phyloP scores from a whole-genome alignment of 2,113 vertebrate species.

The Centropus bengalensis region DNA sequence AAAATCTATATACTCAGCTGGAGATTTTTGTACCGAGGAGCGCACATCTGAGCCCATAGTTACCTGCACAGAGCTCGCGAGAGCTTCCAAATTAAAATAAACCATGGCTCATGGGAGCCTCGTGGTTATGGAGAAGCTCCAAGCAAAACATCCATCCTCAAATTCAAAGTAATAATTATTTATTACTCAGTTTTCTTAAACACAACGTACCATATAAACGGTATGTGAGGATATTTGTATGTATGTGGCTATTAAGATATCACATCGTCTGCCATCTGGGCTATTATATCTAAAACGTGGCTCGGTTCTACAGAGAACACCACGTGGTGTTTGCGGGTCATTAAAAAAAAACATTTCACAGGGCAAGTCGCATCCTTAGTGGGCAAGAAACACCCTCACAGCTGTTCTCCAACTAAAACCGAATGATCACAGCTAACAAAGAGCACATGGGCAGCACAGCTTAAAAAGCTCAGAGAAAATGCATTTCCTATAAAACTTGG shows the following conservation, averaged over 20 bases:
- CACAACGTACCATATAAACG: background rate
- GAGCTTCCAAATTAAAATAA: background rate
- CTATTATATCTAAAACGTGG: background rate
- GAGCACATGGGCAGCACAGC: background rate
- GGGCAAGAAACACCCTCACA: background rate
- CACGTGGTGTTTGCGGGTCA: background rate
- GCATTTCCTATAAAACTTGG: background rate
- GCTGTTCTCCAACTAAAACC: background rate
- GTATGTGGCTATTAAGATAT: background rate
- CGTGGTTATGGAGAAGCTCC: background rate
- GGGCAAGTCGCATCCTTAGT: background rate
- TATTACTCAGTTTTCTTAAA: background rate
- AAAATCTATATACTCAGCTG: background rate
- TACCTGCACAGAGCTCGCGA: background rate
- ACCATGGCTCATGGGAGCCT: background rate
- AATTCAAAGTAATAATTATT: background rate
- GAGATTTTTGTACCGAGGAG: background rate
- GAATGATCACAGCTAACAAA: background rate
- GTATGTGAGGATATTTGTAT: background rate
- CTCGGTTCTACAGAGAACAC: background rate
- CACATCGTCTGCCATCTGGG: background rate
- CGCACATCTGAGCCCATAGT: background rate
- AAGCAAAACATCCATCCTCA: background rate
- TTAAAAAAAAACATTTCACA: rapidly evolving
- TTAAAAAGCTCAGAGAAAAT: background rate